Base-by-base conservation (phyloP, 1,140 invertebrate species). In the Musca domestica region DNA sequence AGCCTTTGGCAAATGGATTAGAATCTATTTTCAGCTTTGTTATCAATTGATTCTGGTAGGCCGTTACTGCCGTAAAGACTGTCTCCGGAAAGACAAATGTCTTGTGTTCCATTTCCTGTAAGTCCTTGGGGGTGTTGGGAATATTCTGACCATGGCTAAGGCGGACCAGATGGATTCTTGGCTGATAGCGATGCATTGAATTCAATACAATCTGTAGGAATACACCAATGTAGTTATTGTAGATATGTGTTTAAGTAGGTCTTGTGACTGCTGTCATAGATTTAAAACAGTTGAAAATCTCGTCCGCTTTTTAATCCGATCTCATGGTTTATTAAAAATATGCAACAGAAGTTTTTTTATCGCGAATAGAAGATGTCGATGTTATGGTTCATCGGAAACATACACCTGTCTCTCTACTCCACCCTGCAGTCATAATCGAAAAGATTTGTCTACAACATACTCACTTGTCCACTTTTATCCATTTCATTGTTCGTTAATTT, bases 181-280 rank as follows among this genome's bases (percentile, higher is more conserved):
- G 96, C 78, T 98, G 96, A 83, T 99, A 98, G 82, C 97, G 95
- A 86, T 98, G 96, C 96, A 98, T 99, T n/a, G 95, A 98, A 82
- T 98, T 98, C 48, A 99, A 84, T 70, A 98, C 93, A 81, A 98
- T 91, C 96, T 98, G 88, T 34, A 84, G 67, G n/a, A 58, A 25
- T 3, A 5, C 6, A 41, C 4, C 5, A 41, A 41, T 9, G 34
- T n/a, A n/a, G n/a, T 41, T 41, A 41, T 5, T 41, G 34, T 5
- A 9, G n/a, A n/a, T n/a, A n/a, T n/a, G n/a, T n/a, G n/a, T n/a
- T n/a, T n/a, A n/a, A n/a, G n/a, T n/a, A n/a, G n/a, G n/a, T n/a
- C n/a, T n/a, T n/a, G n/a, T n/a, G n/a, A n/a, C n/a, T n/a, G n/a
- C n/a, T n/a, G n/a, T n/a, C n/a, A n/a, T n/a, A n/a, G n/a, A n/a